Evolutionary conservation across 2,888 invertebrate genomes (phyloP).

Genomic region (Mylabris sibirica): DNA sequence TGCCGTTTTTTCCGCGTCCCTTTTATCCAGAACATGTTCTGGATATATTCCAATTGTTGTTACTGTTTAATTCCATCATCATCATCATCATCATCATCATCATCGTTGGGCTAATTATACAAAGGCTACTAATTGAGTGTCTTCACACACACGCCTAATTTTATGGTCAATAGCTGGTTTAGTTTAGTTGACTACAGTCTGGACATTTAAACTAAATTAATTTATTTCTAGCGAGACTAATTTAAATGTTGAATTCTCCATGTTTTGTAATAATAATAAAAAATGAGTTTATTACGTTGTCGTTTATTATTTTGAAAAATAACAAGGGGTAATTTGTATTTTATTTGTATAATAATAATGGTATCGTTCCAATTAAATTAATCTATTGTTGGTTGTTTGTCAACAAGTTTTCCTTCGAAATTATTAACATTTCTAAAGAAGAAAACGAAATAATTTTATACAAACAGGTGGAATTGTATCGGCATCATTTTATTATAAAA

Average conservation of each 20-base stretch:
- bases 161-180: background rate
- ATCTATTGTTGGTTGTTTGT: conserved; percentile 6
- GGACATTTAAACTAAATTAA: conserved; percentile 27
- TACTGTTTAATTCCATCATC: too few species aligned
- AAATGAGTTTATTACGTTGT: too few species aligned
- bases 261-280: conserved; percentile 32
- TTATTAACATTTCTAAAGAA: conserved; percentile 30
- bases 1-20: background rate
- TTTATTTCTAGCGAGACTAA: conserved; percentile 28
- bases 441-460: conserved; percentile 37
- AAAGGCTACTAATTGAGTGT: conserved; percentile 19
- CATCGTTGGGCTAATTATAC: background rate
- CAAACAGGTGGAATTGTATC: conserved; percentile 22
- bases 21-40: too few species aligned
- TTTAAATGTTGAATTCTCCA: conserved; percentile 29
- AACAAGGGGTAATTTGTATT: conserved; percentile 35
- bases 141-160: conserved; percentile 24
- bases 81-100: background rate
- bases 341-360: conserved; percentile 22
- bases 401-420: conserved; percentile 29
- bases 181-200: conserved; percentile 5
- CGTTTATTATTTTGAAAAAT: conserved; percentile 34
- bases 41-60: too few species aligned
- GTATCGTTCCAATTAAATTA: background rate
- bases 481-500: conserved; percentile 33